These are phyloP conservation scores for Brachionichthys hirsutus DNA, from an alignment of 2,113 vertebrate species.

Conservation along the genomic window DNA sequence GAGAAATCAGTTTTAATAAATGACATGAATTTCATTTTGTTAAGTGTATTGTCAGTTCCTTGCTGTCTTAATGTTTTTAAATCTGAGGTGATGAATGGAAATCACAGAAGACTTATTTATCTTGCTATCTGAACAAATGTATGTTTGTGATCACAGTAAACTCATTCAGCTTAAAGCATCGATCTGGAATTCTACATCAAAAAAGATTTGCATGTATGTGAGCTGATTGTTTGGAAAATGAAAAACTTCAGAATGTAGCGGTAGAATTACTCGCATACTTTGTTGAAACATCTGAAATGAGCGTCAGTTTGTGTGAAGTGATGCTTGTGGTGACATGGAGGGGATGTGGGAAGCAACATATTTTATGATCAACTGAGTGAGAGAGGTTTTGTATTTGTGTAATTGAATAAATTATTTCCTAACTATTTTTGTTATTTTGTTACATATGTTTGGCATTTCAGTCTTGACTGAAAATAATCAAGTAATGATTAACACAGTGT, in stretches of 20 bases:
- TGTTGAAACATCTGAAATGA: conserved; percentile 30
- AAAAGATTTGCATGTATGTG: conserved; percentile 21
- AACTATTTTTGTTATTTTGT: conserved; percentile 14
- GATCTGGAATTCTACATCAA: conserved; percentile 14
- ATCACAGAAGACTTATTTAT: background rate
- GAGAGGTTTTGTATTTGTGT: conserved; percentile 73
- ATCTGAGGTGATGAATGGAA: conserved; percentile 1
- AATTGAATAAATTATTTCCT: conserved; percentile 76
- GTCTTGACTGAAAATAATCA: too few relatives aligned
- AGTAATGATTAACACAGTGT: too few relatives aligned
- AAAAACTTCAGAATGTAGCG: conserved; percentile 47
- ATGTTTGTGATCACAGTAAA: conserved; percentile 13
- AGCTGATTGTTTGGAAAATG: conserved; percentile 35
- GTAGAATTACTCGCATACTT: conserved; percentile 23
- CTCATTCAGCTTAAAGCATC: conserved; percentile 8
- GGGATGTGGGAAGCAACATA: conserved; percentile 43
- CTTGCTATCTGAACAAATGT: conserved; percentile 1
- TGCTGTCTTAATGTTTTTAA: conserved; percentile 14
- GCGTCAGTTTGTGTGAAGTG: conserved; percentile 23
- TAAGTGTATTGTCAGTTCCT: conserved; percentile 32
- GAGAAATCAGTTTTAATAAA: conserved; percentile 63
- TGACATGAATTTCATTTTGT: conserved; percentile 62
- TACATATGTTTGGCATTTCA: too few relatives aligned
- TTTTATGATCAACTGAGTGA: conserved; percentile 67
- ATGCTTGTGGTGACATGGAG: background rate